phyloP scores from a whole-genome alignment of 2,888 invertebrate genomes.

The Xestia xanthographa region DNA sequence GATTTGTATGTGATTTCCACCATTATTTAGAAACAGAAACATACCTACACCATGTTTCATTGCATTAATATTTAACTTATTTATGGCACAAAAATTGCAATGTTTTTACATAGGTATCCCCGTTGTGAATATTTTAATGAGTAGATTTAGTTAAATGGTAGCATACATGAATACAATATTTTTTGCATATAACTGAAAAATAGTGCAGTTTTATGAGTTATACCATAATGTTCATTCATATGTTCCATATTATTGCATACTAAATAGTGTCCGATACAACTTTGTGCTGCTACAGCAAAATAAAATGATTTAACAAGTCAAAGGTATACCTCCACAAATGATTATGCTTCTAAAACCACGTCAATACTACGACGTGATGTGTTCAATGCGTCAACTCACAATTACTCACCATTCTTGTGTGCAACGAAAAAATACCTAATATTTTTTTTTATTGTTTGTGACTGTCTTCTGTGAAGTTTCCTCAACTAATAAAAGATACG shows the following conservation, averaged over 20 bases:
- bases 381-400: background rate
- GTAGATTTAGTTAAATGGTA: background rate
- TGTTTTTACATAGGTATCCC: background rate
- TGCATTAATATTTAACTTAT: background rate
- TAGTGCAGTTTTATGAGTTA: background rate
- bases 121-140: background rate
- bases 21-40: background rate
- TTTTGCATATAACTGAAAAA: background rate
- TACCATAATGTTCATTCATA: background rate
- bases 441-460: background rate
- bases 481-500: constrained; percentile 19
- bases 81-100: background rate
- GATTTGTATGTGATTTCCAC: background rate
- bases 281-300: background rate
- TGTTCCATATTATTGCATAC: background rate
- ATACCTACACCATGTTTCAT: background rate
- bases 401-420: background rate
- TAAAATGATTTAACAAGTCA: background rate
- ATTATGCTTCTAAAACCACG: background rate
- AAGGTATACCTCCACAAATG: background rate
- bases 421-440: constrained; percentile 3
- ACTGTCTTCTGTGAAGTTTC: background rate
- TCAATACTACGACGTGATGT: background rate
- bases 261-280: background rate
- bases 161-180: background rate